These are phyloP conservation scores for Tachyglossus aculeatus DNA, from an alignment of 2,797 vertebrate genomes.

Conservation along the genomic window DNA sequence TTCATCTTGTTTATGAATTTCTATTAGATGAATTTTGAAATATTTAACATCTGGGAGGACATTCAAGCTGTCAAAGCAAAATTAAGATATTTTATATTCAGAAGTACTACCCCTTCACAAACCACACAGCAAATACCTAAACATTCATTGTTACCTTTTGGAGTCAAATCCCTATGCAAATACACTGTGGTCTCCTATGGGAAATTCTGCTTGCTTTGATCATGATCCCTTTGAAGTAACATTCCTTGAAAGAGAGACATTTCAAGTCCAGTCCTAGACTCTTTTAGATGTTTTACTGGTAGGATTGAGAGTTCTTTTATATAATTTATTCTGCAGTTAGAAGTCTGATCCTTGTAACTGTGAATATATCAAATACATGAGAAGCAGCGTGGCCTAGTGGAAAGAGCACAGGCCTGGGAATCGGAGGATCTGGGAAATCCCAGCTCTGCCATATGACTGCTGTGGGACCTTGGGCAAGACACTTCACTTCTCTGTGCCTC, in stretches of 20 bases:
- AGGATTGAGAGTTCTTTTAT: slow-evolving; percentile 69
- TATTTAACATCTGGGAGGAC: slow-evolving; percentile 61
- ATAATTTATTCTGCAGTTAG: slow-evolving; percentile 81
- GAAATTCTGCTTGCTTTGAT: slow-evolving; percentile 88
- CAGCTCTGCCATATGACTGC: too few species aligned
- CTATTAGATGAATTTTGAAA: slow-evolving; percentile 60
- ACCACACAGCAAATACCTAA: slow-evolving; percentile 78
- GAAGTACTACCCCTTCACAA: slow-evolving; percentile 67
- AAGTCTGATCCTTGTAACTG: slow-evolving; percentile 10
- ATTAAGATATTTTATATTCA: slow-evolving; percentile 68
- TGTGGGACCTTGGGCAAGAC: too few species aligned
- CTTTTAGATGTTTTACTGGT: slow-evolving; percentile 69
- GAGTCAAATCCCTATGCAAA: slow-evolving; percentile 74
- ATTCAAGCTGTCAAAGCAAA: slow-evolving; percentile 64
- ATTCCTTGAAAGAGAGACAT: slow-evolving; percentile 80
- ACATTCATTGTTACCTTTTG: slow-evolving; percentile 79
- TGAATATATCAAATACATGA: slow-evolving; percentile 13
- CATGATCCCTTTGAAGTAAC: slow-evolving; percentile 85
- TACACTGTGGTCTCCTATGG: slow-evolving; percentile 73
- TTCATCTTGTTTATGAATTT: slow-evolving; percentile 67
- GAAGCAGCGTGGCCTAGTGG: too few species aligned
- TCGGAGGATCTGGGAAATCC: too few species aligned
- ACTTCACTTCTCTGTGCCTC: too few species aligned
- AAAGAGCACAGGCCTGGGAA: too few species aligned
- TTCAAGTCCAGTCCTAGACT: slow-evolving; percentile 80